These are phyloP conservation scores for Xerus inauris DNA, from an alignment of 2,113 vertebrate species.

Conservation along the genomic window DNA sequence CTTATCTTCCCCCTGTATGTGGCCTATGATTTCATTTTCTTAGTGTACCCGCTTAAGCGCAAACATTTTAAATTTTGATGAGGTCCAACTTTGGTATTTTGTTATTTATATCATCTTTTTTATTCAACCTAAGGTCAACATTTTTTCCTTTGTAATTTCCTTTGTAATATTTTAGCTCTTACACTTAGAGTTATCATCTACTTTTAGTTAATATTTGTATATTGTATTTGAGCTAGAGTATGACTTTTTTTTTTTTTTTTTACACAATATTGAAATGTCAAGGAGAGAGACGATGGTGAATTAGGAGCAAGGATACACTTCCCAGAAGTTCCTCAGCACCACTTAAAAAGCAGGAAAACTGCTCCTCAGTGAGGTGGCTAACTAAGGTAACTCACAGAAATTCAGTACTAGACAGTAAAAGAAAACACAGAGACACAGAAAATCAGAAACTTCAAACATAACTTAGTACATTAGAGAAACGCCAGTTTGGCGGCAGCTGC, in stretches of 20 bases:
- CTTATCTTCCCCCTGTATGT: background rate
- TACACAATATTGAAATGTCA: background rate
- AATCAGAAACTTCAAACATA: no score
- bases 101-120: background rate
- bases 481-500: no score
- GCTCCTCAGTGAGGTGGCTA: no score
- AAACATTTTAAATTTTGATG: background rate
- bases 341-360: no score
- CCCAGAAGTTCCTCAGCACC: no score
- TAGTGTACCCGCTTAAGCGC: background rate
- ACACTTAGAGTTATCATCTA: background rate
- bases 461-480: no score
- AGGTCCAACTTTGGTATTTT: background rate
- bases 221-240: background rate
- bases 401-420: no score
- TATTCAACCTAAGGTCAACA: background rate
- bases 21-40: background rate
- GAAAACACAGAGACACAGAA: no score
- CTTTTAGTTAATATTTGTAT: background rate
- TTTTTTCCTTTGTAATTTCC: background rate
- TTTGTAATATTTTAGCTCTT: background rate
- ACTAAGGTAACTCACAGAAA: no score
- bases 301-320: no score
- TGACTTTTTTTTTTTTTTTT: background rate
- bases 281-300: no score